Evolutionary conservation across 2,113 vertebrate genomes (phyloP).

Genomic region (Rhombomys opimus): DNA sequence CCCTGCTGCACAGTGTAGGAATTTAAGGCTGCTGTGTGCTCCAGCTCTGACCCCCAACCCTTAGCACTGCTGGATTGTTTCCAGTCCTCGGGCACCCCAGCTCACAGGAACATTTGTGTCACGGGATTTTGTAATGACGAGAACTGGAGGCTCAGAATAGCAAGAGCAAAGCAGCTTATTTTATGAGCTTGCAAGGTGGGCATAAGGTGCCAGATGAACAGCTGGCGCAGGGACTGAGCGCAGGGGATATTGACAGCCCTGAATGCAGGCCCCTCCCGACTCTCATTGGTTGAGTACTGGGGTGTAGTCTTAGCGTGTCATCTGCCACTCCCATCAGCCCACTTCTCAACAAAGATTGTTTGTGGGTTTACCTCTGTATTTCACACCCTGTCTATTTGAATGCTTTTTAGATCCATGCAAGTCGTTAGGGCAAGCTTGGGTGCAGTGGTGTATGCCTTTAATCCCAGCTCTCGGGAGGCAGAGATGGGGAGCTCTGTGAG

Average conservation of each 20-base stretch:
- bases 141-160: neutral
- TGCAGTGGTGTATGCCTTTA: neutral
- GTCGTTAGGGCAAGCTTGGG: neutral
- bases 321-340: neutral
- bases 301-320: neutral
- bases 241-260: neutral
- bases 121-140: neutral
- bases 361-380: neutral
- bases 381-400: neutral
- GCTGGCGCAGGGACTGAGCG: neutral
- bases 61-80: neutral
- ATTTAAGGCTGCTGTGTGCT: accelerated
- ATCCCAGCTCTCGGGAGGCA: too few species aligned
- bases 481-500: neutral
- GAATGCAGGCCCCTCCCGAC: neutral
- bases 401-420: neutral
- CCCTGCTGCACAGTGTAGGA: neutral
- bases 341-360: neutral
- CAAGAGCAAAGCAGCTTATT: neutral
- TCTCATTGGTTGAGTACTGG: neutral
- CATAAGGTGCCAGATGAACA: neutral
- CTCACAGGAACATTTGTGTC: neutral
- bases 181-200: neutral
- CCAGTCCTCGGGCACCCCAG: neutral
- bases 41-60: neutral